A percentile compares a stretch with the other conserved stretches of the same genome.
phyloP scores from a whole-genome alignment of 2,113 vertebrate genomes.

The Silurus glanis region DNA sequence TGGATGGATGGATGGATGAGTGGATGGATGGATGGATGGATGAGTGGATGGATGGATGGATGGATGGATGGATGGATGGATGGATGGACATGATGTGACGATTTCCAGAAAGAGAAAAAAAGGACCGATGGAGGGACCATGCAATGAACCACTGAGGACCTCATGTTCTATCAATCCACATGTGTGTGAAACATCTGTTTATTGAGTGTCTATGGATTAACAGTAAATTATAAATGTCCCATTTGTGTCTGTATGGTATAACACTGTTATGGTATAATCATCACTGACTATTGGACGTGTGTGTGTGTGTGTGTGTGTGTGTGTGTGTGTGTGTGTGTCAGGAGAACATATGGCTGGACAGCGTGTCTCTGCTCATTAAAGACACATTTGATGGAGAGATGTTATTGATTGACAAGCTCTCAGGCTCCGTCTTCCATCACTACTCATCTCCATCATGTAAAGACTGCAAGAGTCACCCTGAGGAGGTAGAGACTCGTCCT shows the following conservation, averaged over 20 bases:
- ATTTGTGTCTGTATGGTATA: neutral
- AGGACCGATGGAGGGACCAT: neutral
- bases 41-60: neutral
- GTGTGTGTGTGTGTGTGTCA: conserved; percentile 61
- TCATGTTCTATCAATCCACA: neutral
- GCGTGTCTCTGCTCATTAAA: conserved; percentile 99
- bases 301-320: conserved; percentile 14
- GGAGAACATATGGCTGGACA: conserved; percentile 99
- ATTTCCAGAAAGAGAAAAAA: neutral
- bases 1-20: neutral
- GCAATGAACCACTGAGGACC: neutral
- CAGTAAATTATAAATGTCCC: neutral
- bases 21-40: neutral
- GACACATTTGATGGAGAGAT: conserved; percentile 98
- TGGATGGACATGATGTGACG: neutral
- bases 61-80: neutral
- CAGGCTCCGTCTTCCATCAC: conserved; percentile 98
- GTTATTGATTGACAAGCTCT: conserved; percentile 99
- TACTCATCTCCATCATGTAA: conserved; percentile 91
- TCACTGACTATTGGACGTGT: neutral
- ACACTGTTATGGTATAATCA: too few relatives aligned
- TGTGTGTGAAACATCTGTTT: neutral
- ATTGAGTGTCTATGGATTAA: neutral
- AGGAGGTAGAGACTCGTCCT: conserved; percentile 80
- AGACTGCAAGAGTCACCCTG: conserved; percentile 88